Evolutionary conservation across 1,140 invertebrate genomes (phyloP).

Genomic region (Yoshiicerus persimilis): DNA sequence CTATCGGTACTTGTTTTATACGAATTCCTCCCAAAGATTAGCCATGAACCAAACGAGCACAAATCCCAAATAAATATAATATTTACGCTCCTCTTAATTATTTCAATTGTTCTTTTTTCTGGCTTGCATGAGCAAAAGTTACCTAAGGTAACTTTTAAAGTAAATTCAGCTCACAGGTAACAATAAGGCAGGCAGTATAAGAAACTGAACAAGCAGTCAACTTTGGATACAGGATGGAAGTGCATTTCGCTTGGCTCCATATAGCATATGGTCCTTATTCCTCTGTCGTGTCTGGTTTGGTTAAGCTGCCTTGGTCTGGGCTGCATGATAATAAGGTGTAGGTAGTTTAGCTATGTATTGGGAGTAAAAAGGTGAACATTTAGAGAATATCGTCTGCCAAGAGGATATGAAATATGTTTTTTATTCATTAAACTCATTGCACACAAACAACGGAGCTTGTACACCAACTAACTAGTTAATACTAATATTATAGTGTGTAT

Average conservation of each 20-base stretch:
- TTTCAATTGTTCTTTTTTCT: slow-evolving; percentile 7
- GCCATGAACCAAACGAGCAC: background rate
- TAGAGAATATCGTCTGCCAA: slow-evolving; percentile 14
- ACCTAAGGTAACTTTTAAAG: background rate
- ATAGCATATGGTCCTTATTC: slow-evolving; percentile 20
- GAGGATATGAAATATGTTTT: slow-evolving; percentile 23
- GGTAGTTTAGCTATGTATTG: background rate
- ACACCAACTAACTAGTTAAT: background rate
- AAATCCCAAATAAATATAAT: slow-evolving; percentile 2
- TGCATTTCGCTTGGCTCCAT: background rate
- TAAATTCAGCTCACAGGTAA: background rate
- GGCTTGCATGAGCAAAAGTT: background rate
- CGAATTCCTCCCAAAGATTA: background rate
- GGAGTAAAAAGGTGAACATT: slow-evolving; percentile 8
- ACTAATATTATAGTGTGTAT: background rate
- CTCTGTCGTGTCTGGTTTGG: background rate
- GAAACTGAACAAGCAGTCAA: background rate
- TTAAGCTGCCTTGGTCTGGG: background rate
- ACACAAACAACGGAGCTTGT: background rate
- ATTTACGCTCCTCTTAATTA: slow-evolving; percentile 9
- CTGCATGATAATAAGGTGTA: background rate
- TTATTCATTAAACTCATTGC: slow-evolving; percentile 15
- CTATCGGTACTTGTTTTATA: background rate
- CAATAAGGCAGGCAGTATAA: background rate
- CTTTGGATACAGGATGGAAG: slow-evolving; percentile 5